These are phyloP conservation scores for Belonocnema kinseyi DNA, from an alignment of 1,140 invertebrate genomes.

Conservation along the genomic window DNA sequence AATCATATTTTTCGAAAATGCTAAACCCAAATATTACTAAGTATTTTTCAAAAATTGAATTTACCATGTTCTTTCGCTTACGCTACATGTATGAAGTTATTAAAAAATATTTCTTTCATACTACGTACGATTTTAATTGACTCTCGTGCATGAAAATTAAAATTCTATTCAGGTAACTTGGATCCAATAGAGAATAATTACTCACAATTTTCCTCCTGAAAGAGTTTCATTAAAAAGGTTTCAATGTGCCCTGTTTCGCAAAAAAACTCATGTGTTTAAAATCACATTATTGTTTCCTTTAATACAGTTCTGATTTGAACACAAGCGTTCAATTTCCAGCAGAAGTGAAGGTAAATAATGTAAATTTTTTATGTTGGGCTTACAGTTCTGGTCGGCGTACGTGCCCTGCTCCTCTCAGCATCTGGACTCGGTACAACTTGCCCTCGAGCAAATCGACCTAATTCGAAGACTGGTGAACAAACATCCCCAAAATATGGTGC, in stretches of 20 bases:
- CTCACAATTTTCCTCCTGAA: too few species aligned
- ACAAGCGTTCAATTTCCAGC: background rate
- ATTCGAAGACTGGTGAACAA: conserved; percentile 89
- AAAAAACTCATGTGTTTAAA: background rate
- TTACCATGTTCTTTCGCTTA: too few species aligned
- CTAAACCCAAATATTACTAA: too few species aligned
- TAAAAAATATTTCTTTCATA: too few species aligned
- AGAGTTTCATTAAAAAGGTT: too few species aligned
- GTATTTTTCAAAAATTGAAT: too few species aligned
- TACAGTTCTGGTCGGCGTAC: conserved; percentile 88
- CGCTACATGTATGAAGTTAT: too few species aligned
- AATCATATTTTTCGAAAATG: too few species aligned
- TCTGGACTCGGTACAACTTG: conserved; percentile 89
- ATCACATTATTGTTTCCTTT: background rate
- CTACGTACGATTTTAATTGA: too few species aligned
- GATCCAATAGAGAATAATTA: too few species aligned
- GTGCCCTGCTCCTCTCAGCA: conserved; percentile 88
- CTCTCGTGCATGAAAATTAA: too few species aligned
- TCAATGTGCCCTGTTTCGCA: background rate
- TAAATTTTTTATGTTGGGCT: conserved; percentile 36
- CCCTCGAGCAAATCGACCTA: conserved; percentile 92
- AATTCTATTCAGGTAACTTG: background rate
- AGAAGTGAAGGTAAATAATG: background rate
- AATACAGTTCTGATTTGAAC: background rate
- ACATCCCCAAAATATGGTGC: conserved; percentile 82